Percentiles rank a stretch among this genome's conserved stretches.
Evolutionary conservation across 2,113 vertebrate genomes (phyloP).

Genomic region (Pollimyrus isidori): DNA sequence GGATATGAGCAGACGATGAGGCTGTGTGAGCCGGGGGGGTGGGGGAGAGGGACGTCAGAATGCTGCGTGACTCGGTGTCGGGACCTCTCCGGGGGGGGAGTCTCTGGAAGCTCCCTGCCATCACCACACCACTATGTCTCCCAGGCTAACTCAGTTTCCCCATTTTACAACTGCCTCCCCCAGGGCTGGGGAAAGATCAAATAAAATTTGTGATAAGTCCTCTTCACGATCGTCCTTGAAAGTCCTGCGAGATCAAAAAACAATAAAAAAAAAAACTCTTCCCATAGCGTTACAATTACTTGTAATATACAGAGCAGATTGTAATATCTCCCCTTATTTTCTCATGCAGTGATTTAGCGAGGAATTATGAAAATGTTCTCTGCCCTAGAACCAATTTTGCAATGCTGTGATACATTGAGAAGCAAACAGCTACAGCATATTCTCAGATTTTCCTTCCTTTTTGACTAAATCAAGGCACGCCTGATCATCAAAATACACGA

Average conservation of each 20-base stretch:
- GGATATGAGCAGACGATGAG: not conserved
- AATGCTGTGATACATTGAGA: too few relatives aligned
- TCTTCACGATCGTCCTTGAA: not conserved
- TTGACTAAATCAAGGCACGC: not conserved
- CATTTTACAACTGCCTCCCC: not conserved
- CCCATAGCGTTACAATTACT: not conserved
- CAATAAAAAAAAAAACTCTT: not conserved
- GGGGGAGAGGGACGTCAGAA: not conserved
- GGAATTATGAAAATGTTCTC: not conserved
- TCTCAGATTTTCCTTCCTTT: not conserved
- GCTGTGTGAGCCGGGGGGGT: not conserved
- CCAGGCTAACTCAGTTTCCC: not conserved
- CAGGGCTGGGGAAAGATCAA: not conserved
- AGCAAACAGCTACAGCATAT: not conserved
- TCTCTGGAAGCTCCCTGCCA: not conserved
- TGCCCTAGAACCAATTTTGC: not conserved
- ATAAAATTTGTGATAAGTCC: conserved; percentile 8
- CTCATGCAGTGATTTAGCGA: not conserved
- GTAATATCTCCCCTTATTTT: not conserved
- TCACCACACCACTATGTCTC: not conserved
- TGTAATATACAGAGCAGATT: conserved; percentile 9
- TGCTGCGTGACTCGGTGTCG: not conserved
- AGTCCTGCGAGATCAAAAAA: not conserved
- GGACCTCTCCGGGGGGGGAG: not conserved
- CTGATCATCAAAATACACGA: not conserved